Base-by-base conservation (phyloP, 2,888 invertebrate genomes). In the Corbicula japonica region DNA sequence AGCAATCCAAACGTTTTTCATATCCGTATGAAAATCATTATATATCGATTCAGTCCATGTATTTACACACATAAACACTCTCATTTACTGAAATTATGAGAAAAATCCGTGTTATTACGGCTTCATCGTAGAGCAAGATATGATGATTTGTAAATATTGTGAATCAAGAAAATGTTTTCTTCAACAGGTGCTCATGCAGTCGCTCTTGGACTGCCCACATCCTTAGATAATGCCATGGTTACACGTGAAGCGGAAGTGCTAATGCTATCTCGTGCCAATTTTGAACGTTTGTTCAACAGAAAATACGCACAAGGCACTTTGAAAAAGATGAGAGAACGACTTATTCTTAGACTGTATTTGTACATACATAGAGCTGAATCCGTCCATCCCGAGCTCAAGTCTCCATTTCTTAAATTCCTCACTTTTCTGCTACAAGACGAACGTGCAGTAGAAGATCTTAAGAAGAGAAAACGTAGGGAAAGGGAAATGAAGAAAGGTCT, bases 391-490 rank as follows among this genome's bases (percentile, higher is more conserved):
- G 58, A 80, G 6, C 77, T 87, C 12, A 71, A 70, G 26, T 76
- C 76, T 4, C 81, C 87, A 23, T 88, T 90, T 61, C 72, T 90
- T 21, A 89, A 87, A 70, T 89, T 84, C 71, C 81, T 90, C n/a
- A 88, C 88, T n/a, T 86, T 89, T 46, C 84, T 87, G 48, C 62
- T 89, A n/a, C 83, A 84, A 58, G 89, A 89, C 54, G 74, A 85
- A 1, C 74, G 77, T 0, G 84, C 87, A 15, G 54, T 87, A 38
- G 73, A 78, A 60, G 68, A 73, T 2, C 60, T 87, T 18, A 80
- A 76, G 35, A 63, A 56, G 28, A 52, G 62, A 56, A 80, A 87
- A 62, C 76, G 74, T 1, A 80, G 77, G 58, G 84, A 79, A 38
- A 58, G 76, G 12, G 77, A 80, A 35, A 54, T 61, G 2, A 75